Conservation (phyloP, 2,113 vertebrate species). For the Pitta sordida region DNA sequence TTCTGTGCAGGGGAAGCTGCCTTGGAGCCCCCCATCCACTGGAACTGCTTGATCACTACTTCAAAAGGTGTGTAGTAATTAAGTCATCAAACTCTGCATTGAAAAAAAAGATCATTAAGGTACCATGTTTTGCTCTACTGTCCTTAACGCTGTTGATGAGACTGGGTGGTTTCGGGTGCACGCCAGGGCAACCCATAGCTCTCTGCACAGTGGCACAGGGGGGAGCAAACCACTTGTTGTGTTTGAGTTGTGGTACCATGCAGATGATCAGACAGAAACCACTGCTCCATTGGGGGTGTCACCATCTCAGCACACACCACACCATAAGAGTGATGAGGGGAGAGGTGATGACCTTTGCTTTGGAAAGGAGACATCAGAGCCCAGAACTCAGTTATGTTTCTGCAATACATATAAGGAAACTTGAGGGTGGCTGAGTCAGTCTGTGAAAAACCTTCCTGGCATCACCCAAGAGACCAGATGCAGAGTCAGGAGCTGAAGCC, state of each 20-base stretch:
- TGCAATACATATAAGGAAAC: background rate
- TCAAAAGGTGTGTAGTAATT: rapidly evolving
- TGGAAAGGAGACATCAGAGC: background rate
- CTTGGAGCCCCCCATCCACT: background rate
- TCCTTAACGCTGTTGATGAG: rapidly evolving
- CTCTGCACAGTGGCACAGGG: background rate
- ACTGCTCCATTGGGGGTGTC: rapidly evolving
- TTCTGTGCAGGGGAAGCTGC: background rate
- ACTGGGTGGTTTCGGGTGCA: background rate
- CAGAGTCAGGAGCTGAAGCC: background rate
- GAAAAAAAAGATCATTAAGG: background rate
- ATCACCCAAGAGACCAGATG: background rate
- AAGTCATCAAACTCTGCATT: background rate
- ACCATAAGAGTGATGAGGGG: rapidly evolving
- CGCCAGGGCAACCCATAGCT: background rate
- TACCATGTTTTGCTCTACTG: rapidly evolving
- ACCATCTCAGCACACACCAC: rapidly evolving
- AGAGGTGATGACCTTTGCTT: background rate
- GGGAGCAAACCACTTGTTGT: background rate
- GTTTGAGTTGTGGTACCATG: background rate
- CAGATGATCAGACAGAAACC: background rate
- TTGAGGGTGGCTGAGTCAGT: background rate
- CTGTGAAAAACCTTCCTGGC: background rate
- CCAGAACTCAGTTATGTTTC: rapidly evolving
- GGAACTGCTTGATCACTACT: background rate